phyloP scores from a whole-genome alignment of 2,888 invertebrate genomes.

The Diaphora mendica region DNA sequence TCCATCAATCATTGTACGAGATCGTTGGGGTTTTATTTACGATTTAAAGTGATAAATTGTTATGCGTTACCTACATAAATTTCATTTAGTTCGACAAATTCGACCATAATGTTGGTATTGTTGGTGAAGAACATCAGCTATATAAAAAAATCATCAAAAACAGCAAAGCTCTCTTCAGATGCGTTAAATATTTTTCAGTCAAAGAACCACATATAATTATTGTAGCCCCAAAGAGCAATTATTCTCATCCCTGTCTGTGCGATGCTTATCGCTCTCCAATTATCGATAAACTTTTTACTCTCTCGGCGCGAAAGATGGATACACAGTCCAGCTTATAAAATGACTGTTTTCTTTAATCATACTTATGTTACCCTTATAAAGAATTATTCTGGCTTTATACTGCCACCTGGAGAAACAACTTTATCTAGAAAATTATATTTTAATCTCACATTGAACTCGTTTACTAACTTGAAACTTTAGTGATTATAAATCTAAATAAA shows the following conservation, averaged over 20 bases:
- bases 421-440: too few relatives aligned
- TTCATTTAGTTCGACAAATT: too few relatives aligned
- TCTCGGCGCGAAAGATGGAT: background rate
- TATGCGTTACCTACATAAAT: background rate
- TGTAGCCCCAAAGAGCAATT: background rate
- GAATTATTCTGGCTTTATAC: too few relatives aligned
- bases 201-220: background rate
- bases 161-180: too few relatives aligned
- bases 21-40: constrained; percentile 9
- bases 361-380: background rate
- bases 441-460: too few relatives aligned
- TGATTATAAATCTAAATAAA: too few relatives aligned
- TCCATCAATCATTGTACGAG: background rate
- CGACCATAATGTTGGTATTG: too few relatives aligned
- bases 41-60: constrained; percentile 1
- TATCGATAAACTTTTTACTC: background rate
- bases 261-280: background rate
- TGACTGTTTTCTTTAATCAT: background rate
- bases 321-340: background rate
- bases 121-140: background rate
- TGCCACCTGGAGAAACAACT: too few relatives aligned
- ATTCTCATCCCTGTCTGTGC: background rate
- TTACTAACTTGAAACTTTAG: too few relatives aligned
- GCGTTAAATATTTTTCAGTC: background rate
- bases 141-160: background rate